These are phyloP conservation scores for Phalera bucephala DNA, from an alignment of 2,888 invertebrate species.

Conservation along the genomic window DNA sequence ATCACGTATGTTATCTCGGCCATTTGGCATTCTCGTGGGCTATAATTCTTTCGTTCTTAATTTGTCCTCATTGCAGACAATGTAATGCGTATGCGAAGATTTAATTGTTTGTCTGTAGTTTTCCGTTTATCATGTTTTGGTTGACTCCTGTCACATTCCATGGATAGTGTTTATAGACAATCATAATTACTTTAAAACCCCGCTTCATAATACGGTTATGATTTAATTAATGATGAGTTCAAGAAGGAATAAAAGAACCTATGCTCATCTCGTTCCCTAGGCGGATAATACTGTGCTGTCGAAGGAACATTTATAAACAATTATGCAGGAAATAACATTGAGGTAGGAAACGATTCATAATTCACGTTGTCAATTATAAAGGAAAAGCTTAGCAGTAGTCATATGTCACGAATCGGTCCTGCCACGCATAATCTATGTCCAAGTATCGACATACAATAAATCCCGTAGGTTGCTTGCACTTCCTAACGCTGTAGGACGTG, in stretches of 20 bases:
- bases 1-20: background rate
- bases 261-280: too few relatives aligned
- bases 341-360: constrained; percentile 5
- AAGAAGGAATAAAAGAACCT: too few relatives aligned
- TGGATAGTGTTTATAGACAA: too few relatives aligned
- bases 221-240: too few relatives aligned
- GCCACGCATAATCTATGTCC: background rate
- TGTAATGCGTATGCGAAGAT: too few relatives aligned
- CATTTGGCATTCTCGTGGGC: background rate
- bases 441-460: background rate
- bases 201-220: too few relatives aligned
- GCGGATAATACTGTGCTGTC: too few relatives aligned
- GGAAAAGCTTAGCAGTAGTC: constrained; percentile 12
- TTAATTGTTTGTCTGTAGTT: too few relatives aligned
- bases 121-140: too few relatives aligned
- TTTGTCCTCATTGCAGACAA: background rate
- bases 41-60: background rate
- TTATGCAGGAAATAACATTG: constrained; percentile 1
- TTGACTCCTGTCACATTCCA: too few relatives aligned
- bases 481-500: background rate
- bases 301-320: too few relatives aligned
- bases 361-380: constrained; percentile 21
- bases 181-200: too few relatives aligned
- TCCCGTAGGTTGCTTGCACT: background rate
- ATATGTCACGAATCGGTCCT: background rate